Evolutionary conservation across 2,113 vertebrate genomes (phyloP).

Genomic region (Aphelocoma coerulescens): DNA sequence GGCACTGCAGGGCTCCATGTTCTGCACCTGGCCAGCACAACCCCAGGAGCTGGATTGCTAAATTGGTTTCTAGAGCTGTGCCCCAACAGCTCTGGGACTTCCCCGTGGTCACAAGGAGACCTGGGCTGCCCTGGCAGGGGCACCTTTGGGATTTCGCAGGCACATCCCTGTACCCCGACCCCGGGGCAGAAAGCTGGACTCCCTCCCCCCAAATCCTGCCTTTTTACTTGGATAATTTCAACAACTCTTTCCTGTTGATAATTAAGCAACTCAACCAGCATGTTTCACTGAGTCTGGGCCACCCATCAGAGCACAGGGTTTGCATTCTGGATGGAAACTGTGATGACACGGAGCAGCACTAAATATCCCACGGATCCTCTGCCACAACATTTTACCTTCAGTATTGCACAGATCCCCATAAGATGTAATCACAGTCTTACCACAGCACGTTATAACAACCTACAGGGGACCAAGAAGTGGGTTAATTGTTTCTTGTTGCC

Average conservation of each 20-base stretch:
- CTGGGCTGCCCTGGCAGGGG: background rate
- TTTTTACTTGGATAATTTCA: background rate
- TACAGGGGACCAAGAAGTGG: background rate
- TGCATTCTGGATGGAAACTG: background rate
- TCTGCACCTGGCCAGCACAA: background rate
- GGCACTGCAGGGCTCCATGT: background rate
- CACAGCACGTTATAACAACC: background rate
- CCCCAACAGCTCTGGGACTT: background rate
- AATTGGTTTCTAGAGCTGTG: background rate
- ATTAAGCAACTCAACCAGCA: background rate
- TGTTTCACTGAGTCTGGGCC: background rate
- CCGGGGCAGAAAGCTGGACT: background rate
- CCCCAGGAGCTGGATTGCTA: fast-evolving
- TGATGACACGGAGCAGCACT: background rate
- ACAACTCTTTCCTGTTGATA: background rate
- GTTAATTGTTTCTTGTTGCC: background rate
- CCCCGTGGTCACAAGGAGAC: background rate
- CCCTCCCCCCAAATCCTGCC: background rate
- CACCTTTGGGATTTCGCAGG: background rate
- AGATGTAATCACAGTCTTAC: fast-evolving
- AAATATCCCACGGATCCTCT: background rate
- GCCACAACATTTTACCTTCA: background rate
- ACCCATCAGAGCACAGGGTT: background rate
- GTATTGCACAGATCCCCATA: background rate
- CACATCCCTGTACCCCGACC: background rate